Conservation (phyloP, 2,797 vertebrate species). For the Alauda arvensis region DNA sequence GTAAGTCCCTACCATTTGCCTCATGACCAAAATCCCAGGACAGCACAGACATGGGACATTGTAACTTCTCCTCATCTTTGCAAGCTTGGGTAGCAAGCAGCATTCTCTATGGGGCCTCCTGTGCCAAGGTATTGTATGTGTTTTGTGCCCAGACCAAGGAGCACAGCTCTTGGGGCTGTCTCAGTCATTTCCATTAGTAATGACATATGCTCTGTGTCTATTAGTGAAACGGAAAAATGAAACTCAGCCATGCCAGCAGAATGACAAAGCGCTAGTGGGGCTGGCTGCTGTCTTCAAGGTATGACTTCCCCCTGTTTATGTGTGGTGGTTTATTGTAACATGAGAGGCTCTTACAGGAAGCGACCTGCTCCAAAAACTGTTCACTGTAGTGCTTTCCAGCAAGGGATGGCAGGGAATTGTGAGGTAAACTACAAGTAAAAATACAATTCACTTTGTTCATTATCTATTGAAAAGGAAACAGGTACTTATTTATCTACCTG, state of each 20-base stretch:
- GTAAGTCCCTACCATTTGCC: neutral
- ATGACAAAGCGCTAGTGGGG: neutral
- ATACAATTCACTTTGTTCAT: neutral
- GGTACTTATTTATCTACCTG: neutral
- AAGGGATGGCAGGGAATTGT: neutral
- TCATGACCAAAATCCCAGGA: neutral
- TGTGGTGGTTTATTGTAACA: neutral
- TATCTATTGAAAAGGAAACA: neutral
- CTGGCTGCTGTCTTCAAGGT: neutral
- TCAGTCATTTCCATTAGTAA: neutral
- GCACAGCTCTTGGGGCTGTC: neutral
- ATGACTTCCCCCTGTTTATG: neutral
- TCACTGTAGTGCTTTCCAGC: neutral
- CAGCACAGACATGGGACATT: neutral
- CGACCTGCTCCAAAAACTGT: neutral
- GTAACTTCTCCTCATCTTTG: neutral
- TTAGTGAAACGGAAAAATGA: neutral
- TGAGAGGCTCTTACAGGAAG: neutral
- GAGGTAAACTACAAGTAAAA: neutral
- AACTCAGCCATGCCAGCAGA: neutral
- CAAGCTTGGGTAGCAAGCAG: neutral
- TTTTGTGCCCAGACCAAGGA: neutral
- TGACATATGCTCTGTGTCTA: fast-evolving
- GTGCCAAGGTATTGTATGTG: neutral
- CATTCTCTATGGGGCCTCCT: neutral